These are phyloP conservation scores for Phoebastria nigripes DNA, from an alignment of 2,797 vertebrate genomes.

Conservation along the genomic window DNA sequence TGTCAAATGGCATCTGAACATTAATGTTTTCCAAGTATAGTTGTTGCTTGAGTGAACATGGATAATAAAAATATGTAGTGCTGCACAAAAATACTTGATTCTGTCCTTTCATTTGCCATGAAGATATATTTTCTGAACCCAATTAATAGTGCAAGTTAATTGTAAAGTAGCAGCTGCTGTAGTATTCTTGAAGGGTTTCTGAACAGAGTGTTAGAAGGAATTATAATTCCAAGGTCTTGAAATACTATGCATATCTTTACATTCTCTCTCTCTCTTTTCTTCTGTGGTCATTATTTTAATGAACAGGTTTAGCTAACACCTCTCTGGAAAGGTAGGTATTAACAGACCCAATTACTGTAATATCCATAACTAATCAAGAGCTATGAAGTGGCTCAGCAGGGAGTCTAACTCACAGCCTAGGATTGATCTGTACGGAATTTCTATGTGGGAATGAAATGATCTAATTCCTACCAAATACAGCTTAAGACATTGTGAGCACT, in stretches of 20 bases:
- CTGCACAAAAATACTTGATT: slow-evolving; percentile 7
- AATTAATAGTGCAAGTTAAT: slow-evolving; percentile 24
- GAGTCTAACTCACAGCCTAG: neutral
- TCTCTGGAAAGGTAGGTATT: slow-evolving; percentile 22
- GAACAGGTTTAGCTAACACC: slow-evolving; percentile 26
- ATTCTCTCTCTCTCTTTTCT: neutral
- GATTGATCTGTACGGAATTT: neutral
- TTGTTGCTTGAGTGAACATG: neutral
- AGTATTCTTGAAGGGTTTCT: neutral
- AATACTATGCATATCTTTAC: neutral
- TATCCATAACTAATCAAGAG: slow-evolving; percentile 48
- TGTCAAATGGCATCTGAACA: slow-evolving; percentile 41
- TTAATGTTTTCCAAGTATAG: slow-evolving; percentile 24
- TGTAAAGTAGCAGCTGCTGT: slow-evolving; percentile 6
- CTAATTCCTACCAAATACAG: neutral
- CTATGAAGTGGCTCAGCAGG: slow-evolving; percentile 17
- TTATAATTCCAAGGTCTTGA: slow-evolving; percentile 11
- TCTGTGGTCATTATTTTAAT: slow-evolving; percentile 38
- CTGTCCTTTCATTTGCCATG: neutral
- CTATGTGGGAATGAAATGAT: neutral
- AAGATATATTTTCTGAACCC: slow-evolving; percentile 8
- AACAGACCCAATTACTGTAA: slow-evolving; percentile 25
- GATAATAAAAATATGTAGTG: slow-evolving; percentile 10
- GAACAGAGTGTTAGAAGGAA: neutral
- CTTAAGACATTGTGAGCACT: neutral